Conservation (phyloP, 1,140 invertebrate species). For the Cherax quadricarinatus region DNA sequence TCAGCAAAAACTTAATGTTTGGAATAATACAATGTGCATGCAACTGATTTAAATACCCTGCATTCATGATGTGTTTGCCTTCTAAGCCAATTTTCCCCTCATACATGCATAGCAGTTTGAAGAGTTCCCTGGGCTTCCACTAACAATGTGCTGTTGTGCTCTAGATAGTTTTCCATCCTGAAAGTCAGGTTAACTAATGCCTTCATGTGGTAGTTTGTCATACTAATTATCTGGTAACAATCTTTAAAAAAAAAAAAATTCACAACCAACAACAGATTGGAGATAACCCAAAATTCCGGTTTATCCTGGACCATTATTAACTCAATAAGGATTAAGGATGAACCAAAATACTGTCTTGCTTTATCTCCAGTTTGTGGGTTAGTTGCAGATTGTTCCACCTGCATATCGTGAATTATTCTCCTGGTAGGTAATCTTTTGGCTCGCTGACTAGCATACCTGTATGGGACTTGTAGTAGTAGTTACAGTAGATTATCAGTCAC, state of each 20-base stretch:
- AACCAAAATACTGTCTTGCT: too few relatives aligned
- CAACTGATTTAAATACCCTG: slow-evolving; percentile 30
- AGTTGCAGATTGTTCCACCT: too few relatives aligned
- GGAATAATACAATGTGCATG: slow-evolving; percentile 9
- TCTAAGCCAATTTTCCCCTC: slow-evolving; percentile 33
- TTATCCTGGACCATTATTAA: too few relatives aligned
- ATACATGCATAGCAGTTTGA: slow-evolving; percentile 39
- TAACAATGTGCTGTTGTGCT: slow-evolving; percentile 52
- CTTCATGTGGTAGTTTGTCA: slow-evolving; percentile 1
- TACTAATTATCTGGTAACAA: not conserved
- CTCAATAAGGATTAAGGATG: too few relatives aligned
- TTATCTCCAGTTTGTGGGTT: too few relatives aligned
- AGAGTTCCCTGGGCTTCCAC: slow-evolving; percentile 61
- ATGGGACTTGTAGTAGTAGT: not conserved
- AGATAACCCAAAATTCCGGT: too few relatives aligned
- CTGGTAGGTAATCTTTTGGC: not conserved
- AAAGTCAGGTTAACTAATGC: slow-evolving; percentile 43
- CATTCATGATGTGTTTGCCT: slow-evolving; percentile 48
- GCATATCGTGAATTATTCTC: not conserved
- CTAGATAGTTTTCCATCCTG: slow-evolving; percentile 41
- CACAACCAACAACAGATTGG: too few relatives aligned
- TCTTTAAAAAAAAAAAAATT: too few relatives aligned
- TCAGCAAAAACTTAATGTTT: not conserved
- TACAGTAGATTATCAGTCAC: not conserved
- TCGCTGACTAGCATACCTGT: not conserved